Evolutionary conservation across 2,113 vertebrate genomes (phyloP), one percentile per base, ranked within the genome.

Genomic region (Sapayoa aenigma): DNA sequence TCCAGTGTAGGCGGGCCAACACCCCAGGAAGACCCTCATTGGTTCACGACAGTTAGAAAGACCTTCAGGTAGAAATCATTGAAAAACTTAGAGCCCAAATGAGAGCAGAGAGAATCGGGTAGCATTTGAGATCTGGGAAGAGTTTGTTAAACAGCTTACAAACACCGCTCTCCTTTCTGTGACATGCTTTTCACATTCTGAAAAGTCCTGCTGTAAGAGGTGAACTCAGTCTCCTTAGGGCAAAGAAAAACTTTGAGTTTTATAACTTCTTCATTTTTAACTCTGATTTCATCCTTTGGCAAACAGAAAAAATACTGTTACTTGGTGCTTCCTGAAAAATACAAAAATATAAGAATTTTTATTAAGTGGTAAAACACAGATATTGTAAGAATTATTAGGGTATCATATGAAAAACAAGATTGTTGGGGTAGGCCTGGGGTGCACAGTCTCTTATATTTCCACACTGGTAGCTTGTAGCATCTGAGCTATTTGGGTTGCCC

Each of bases 121-220:
- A 39, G 37, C 0, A 0, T 0, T 1, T 52, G 53, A 37, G 17
- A 20, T 52, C 9, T 41, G 23, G 5, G 18, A 71, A 22, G 37
- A 22, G 8, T 39, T 39, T 9, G 2, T 15, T 41, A 3, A 72
- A 30, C 24, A 60, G 28, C 46, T 88, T 8, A 8, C 20, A 59
- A 68, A 22, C 5, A 2, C 19, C 47, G 3, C 9, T 44, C 28
- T 52, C 35, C 24, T 76, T 85, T 68, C 30, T 21, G 24, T 24
- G 31, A 18, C 22, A 42, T 3, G 8, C 49, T 55, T 76, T 33
- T 37, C 41, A 18, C 28, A 5, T 49, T 66, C 63, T 63, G 65
- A 66, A 89, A 73, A 87, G 8, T 21, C 37, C 46, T 71, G 2
- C 15, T 41, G 8, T 71, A 33, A 44, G 24, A 11, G 1, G 11